phyloP scores from a whole-genome alignment of 2,888 invertebrate genomes.

The Acanthacorydalis orientalis region DNA sequence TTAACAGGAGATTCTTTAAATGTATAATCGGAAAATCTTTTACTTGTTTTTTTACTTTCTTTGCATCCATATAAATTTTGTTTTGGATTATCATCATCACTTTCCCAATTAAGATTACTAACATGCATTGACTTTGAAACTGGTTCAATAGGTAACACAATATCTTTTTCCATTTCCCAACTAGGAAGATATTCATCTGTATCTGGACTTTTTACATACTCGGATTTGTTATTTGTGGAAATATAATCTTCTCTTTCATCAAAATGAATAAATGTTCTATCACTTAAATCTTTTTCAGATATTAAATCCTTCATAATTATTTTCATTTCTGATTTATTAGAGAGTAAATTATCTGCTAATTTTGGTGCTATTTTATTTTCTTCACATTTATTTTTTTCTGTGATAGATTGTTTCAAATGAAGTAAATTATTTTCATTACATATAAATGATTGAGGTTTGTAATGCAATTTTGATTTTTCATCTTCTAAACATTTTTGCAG shows the following conservation, averaged over 20 bases:
- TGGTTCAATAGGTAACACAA: constrained; percentile 6
- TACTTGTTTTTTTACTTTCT: too few species aligned
- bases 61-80: too few species aligned
- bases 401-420: constrained; percentile 4
- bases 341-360: too few species aligned
- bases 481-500: too few species aligned
- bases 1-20: too few species aligned
- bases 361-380: background rate
- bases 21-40: too few species aligned
- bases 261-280: constrained; percentile 6
- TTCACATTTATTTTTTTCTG: constrained; percentile 5
- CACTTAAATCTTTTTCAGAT: background rate
- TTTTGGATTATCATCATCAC: constrained; percentile 1
- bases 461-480: too few species aligned
- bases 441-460: too few species aligned
- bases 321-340: background rate
- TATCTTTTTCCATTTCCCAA: constrained; percentile 18
- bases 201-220: constrained; percentile 13
- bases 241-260: constrained; percentile 2
- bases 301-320: background rate
- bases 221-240: background rate
- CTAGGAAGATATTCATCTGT: constrained; percentile 18
- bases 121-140: background rate
- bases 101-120: background rate
- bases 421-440: too few species aligned